These are phyloP conservation scores for Pelodiscus sinensis DNA, from an alignment of 2,113 vertebrate genomes.

Conservation along the genomic window DNA sequence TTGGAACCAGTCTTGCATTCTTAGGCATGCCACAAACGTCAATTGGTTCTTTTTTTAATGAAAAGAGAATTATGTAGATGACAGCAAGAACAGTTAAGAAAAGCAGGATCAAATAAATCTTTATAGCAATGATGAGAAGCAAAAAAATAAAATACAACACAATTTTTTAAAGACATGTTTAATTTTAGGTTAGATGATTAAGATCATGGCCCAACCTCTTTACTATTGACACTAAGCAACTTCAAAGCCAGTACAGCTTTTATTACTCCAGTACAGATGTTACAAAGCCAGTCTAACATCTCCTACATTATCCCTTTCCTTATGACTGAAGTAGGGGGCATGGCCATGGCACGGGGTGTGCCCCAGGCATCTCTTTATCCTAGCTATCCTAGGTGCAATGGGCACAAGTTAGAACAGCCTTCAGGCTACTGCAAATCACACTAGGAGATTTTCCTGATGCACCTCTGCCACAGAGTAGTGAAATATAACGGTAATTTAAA, in stretches of 20 bases:
- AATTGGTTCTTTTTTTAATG: not conserved
- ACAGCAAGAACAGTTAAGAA: not conserved
- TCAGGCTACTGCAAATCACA: not conserved
- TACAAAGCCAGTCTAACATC: not conserved
- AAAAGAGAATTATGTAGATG: slow-evolving; percentile 8
- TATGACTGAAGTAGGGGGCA: not conserved
- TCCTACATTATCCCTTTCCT: not conserved
- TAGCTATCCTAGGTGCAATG: not conserved
- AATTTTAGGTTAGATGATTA: not conserved
- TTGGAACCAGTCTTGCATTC: not conserved
- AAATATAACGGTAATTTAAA: not conserved
- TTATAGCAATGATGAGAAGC: not conserved
- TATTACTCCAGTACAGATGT: slow-evolving; percentile 13
- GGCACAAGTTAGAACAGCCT: slow-evolving; percentile 18
- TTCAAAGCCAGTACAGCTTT: fast-evolving
- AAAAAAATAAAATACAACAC: not conserved
- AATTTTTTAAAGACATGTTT: not conserved
- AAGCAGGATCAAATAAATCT: not conserved
- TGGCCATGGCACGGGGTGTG: not conserved
- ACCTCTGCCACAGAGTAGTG: not conserved
- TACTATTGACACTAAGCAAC: fast-evolving
- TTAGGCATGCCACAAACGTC: not conserved
- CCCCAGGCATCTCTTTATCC: not conserved
- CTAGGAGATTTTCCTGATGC: not conserved
- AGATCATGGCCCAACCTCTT: not conserved